Evolutionary conservation across 92 coral and sea anemone species (phyloP).

Genomic region (Siderastrea radians): DNA sequence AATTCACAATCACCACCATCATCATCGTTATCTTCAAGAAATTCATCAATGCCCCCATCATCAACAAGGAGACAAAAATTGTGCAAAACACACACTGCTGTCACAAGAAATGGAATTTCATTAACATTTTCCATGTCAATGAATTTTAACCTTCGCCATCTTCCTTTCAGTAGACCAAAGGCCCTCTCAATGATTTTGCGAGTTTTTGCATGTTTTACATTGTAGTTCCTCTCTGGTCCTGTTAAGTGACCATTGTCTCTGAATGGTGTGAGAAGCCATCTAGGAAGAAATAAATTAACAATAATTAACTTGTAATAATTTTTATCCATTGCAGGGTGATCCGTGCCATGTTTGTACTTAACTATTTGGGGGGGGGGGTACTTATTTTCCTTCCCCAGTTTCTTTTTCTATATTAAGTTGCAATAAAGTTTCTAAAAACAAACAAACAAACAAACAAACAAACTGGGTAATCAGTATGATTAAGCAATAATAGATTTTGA

Average conservation of each 20-base stretch:
- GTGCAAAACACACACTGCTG: conserved; percentile 67
- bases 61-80: conserved; percentile 57
- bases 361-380: too few relatives aligned
- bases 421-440: too few relatives aligned
- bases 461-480: too few relatives aligned
- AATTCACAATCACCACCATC: conserved; percentile 31
- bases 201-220: conserved; percentile 42
- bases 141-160: conserved; percentile 44
- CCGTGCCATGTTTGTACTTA: too few relatives aligned
- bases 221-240: conserved; percentile 20
- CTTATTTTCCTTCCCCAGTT: too few relatives aligned
- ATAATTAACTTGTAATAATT: too few relatives aligned
- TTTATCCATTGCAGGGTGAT: too few relatives aligned
- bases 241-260: conserved; percentile 46
- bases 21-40: conserved; percentile 50
- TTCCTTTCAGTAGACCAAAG: conserved; percentile 57
- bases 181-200: conserved; percentile 55
- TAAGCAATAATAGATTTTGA: too few relatives aligned
- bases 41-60: conserved; percentile 55
- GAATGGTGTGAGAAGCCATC: conserved; percentile 47
- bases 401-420: too few relatives aligned
- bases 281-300: too few relatives aligned
- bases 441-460: too few relatives aligned
- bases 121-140: conserved; percentile 41
- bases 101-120: conserved; percentile 24